A percentile compares a stretch with the other conserved stretches of the same genome.
These are phyloP conservation scores for Nyctibius grandis DNA, from an alignment of 2,797 vertebrate genomes.

Conservation along the genomic window DNA sequence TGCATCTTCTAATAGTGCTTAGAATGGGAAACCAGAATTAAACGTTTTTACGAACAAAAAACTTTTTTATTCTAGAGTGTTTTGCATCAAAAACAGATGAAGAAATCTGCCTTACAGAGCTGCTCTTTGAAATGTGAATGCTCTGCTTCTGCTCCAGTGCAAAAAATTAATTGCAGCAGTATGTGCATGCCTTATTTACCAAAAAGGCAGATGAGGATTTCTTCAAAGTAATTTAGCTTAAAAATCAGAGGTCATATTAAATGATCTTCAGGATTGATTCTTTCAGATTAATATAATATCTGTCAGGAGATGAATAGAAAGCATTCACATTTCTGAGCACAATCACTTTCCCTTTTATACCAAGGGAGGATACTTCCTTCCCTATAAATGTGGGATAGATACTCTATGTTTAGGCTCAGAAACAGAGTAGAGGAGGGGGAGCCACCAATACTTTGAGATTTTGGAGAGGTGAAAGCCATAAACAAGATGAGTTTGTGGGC, in stretches of 20 bases:
- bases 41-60: neutral
- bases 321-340: neutral
- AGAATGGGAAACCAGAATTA: neutral
- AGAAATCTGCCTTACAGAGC: neutral
- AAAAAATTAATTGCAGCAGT: neutral
- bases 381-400: neutral
- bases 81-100: neutral
- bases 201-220: neutral
- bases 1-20: neutral
- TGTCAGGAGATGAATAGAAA: neutral
- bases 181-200: neutral
- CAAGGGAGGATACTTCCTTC: neutral
- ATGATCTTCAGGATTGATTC: neutral
- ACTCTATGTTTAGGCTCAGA: neutral
- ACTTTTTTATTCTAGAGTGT: neutral
- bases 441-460: neutral
- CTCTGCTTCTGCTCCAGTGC: neutral
- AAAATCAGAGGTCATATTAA: neutral
- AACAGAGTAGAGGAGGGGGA: neutral
- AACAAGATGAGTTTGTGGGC: neutral
- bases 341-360: neutral
- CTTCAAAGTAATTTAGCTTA: neutral
- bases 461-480: neutral
- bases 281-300: neutral
- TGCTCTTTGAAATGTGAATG: neutral